Percentiles rank a stretch among this genome's conserved stretches.
Evolutionary conservation across 2,888 invertebrate species (phyloP).

Genomic region (Galerucella pusilla): DNA sequence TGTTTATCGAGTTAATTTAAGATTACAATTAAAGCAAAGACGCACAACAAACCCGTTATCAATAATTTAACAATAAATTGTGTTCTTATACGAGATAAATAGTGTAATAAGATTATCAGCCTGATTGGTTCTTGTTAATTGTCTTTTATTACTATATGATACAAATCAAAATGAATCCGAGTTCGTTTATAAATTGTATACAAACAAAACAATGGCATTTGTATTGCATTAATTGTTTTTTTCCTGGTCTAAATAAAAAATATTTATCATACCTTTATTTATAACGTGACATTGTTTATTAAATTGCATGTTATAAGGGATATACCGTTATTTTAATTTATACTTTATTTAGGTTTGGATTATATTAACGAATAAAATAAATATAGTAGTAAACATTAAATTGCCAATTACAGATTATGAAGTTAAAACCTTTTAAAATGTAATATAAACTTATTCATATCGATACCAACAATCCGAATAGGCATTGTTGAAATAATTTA

Average conservation of each 20-base stretch:
- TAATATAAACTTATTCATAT: too few relatives aligned
- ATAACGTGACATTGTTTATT: neutral
- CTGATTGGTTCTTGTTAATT: neutral
- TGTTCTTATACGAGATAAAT: neutral
- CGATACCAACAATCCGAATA: too few relatives aligned
- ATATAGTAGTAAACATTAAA: too few relatives aligned
- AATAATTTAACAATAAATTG: neutral
- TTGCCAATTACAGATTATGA: too few relatives aligned
- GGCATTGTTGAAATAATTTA: too few relatives aligned
- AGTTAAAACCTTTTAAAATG: too few relatives aligned
- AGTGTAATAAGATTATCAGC: neutral
- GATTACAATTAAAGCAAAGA: neutral
- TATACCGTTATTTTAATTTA: too few relatives aligned
- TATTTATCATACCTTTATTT: neutral
- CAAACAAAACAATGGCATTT: neutral
- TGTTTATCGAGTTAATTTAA: neutral
- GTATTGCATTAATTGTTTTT: neutral
- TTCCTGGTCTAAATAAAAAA: neutral
- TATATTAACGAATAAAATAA: too few relatives aligned
- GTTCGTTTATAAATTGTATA: neutral
- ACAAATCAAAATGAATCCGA: neutral
- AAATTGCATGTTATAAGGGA: neutral
- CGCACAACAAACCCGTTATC: neutral
- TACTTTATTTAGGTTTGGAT: too few relatives aligned
- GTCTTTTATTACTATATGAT: neutral